These are phyloP conservation scores for Fulica atra DNA, from an alignment of 2,113 vertebrate species.

Conservation along the genomic window DNA sequence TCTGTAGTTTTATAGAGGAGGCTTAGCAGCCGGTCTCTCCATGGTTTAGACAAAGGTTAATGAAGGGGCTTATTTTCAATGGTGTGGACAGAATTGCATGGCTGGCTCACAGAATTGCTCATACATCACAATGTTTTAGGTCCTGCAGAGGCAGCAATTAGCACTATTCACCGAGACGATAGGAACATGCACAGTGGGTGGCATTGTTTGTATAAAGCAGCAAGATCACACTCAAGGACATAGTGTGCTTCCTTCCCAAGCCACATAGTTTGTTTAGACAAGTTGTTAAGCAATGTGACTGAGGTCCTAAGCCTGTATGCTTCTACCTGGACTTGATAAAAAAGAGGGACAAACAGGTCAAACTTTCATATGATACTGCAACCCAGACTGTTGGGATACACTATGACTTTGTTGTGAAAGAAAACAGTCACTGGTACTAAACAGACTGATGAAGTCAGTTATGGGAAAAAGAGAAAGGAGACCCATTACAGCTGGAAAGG, in stretches of 20 bases:
- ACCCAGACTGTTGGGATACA: background rate
- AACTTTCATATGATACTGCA: background rate
- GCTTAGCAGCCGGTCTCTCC: background rate
- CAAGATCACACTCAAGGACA: background rate
- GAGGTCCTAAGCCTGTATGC: background rate
- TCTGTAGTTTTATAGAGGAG: background rate
- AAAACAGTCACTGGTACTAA: background rate
- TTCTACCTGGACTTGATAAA: accelerated
- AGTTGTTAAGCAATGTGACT: background rate
- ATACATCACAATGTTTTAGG: background rate
- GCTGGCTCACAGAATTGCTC: background rate
- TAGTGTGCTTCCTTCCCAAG: background rate
- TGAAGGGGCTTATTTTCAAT: background rate
- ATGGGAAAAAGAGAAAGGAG: background rate
- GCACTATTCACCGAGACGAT: background rate
- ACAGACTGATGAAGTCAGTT: background rate
- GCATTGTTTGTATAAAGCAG: background rate
- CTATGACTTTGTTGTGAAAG: background rate
- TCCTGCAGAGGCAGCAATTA: background rate
- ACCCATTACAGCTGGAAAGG: background rate
- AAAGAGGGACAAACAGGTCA: background rate
- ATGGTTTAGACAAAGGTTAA: background rate
- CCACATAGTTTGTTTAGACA: background rate
- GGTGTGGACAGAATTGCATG: background rate
- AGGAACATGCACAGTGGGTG: background rate